Percentiles rank a stretch among this genome's conserved stretches.
These are phyloP conservation scores for Palloptera scutellata DNA, from an alignment of 2,888 invertebrate genomes.

Conservation along the genomic window DNA sequence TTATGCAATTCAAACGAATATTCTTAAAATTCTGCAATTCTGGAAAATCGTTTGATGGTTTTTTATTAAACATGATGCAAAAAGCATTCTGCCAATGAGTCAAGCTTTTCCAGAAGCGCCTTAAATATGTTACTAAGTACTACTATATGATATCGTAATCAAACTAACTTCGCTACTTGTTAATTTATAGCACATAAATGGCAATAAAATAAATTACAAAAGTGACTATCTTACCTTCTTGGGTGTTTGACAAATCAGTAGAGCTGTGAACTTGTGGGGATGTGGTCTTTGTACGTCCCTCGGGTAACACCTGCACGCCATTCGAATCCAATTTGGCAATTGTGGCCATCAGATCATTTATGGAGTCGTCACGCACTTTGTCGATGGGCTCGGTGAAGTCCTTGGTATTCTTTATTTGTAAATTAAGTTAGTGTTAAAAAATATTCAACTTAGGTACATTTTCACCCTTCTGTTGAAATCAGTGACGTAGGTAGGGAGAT, in stretches of 20 bases:
- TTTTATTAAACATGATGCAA: too few relatives aligned
- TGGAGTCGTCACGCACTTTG: slow-evolving; percentile 84
- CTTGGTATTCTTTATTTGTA: slow-evolving; percentile 62
- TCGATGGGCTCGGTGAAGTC: slow-evolving; percentile 76
- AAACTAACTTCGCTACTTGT: too few relatives aligned
- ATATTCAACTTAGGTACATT: not conserved
- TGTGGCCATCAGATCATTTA: slow-evolving; percentile 86
- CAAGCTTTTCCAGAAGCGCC: too few relatives aligned
- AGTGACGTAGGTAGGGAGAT: too few relatives aligned
- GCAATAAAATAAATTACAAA: too few relatives aligned
- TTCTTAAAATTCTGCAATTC: not conserved
- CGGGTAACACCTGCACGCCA: slow-evolving; percentile 79
- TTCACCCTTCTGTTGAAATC: too few relatives aligned
- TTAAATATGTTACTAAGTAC: too few relatives aligned
- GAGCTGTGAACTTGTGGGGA: slow-evolving; percentile 80
- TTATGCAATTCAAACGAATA: slow-evolving; percentile 18
- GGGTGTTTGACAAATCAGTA: slow-evolving; percentile 69
- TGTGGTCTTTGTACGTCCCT: slow-evolving; percentile 66
- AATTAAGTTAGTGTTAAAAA: not conserved
- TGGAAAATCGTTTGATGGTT: too few relatives aligned
- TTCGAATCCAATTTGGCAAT: slow-evolving; percentile 88
- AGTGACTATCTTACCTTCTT: slow-evolving; percentile 57
- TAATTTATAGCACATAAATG: too few relatives aligned
- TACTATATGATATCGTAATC: too few relatives aligned
- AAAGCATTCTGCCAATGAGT: too few relatives aligned